These are phyloP conservation scores for Engystomops pustulosus DNA, from an alignment of 2,113 vertebrate species.

Conservation along the genomic window DNA sequence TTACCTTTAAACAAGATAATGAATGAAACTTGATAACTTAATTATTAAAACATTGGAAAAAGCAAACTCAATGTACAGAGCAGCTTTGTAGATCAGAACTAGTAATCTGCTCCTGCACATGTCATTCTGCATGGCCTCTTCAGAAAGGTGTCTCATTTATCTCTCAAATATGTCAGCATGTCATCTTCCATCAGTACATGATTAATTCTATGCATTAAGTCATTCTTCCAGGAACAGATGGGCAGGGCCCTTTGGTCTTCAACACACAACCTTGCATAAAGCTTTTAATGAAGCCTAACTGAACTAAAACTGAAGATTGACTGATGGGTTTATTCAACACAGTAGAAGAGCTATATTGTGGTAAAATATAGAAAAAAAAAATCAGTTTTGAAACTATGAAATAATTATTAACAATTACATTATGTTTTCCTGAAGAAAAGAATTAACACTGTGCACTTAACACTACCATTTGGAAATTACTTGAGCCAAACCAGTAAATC, in stretches of 20 bases:
- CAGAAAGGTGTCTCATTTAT: conserved; percentile 25
- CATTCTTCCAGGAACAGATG: conserved; percentile 39
- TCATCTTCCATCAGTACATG: conserved; percentile 36
- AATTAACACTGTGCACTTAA: too few relatives aligned
- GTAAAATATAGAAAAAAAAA: too few relatives aligned
- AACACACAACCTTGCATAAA: conserved; percentile 27
- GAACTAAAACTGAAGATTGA: conserved; percentile 35
- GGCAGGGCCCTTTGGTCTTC: not conserved
- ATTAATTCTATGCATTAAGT: conserved; percentile 41
- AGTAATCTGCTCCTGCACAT: not conserved
- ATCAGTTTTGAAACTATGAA: too few relatives aligned
- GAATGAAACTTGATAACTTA: not conserved
- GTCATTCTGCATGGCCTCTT: conserved; percentile 9
- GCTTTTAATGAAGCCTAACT: conserved; percentile 47
- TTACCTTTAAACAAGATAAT: too few relatives aligned
- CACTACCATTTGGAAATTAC: too few relatives aligned
- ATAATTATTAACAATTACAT: too few relatives aligned
- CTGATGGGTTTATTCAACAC: conserved; percentile 18
- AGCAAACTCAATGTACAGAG: not conserved
- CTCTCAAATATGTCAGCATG: conserved; percentile 41
- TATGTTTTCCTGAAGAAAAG: too few relatives aligned
- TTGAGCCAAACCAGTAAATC: too few relatives aligned
- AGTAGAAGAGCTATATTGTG: not conserved
- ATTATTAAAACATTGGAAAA: not conserved
- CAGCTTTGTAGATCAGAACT: not conserved